These are phyloP conservation scores for Miichthys miiuy DNA, from an alignment of 2,797 vertebrate genomes.

Conservation along the genomic window DNA sequence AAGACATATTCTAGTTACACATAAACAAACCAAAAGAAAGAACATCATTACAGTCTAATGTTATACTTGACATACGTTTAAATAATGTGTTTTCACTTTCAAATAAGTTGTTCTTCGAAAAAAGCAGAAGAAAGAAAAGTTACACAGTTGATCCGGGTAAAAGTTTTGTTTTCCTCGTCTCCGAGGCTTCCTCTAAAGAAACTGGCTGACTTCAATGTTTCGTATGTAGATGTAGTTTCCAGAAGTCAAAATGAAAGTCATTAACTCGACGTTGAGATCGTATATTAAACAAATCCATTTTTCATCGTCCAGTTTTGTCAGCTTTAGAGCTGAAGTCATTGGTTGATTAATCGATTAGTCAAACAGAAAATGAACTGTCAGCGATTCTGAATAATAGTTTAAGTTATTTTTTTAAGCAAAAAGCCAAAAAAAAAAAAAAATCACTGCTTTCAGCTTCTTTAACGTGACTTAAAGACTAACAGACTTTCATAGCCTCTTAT, in stretches of 20 bases:
- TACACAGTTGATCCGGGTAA: neutral
- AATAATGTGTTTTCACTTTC: neutral
- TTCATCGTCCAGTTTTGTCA: neutral
- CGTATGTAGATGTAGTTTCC: neutral
- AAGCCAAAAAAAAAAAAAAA: too few relatives aligned
- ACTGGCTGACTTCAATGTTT: neutral
- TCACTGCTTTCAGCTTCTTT: neutral
- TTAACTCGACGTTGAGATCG: neutral
- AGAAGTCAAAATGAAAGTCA: neutral
- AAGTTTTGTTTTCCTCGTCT: neutral
- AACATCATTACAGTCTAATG: neutral
- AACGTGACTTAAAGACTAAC: too few relatives aligned
- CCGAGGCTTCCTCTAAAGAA: neutral
- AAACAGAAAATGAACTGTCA: neutral
- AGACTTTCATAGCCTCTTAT: neutral
- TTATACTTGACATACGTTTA: neutral
- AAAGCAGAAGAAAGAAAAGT: neutral
- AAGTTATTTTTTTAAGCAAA: neutral
- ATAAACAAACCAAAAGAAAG: neutral
- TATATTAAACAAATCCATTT: neutral
- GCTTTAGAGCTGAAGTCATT: neutral
- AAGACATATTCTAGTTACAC: neutral
- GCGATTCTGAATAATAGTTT: neutral
- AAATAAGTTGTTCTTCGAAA: neutral
- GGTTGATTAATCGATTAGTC: neutral